Percentiles rank a stretch among this genome's conserved stretches.
These are phyloP conservation scores for Sibirionetta formosa DNA, from an alignment of 2,797 vertebrate genomes.

Conservation along the genomic window DNA sequence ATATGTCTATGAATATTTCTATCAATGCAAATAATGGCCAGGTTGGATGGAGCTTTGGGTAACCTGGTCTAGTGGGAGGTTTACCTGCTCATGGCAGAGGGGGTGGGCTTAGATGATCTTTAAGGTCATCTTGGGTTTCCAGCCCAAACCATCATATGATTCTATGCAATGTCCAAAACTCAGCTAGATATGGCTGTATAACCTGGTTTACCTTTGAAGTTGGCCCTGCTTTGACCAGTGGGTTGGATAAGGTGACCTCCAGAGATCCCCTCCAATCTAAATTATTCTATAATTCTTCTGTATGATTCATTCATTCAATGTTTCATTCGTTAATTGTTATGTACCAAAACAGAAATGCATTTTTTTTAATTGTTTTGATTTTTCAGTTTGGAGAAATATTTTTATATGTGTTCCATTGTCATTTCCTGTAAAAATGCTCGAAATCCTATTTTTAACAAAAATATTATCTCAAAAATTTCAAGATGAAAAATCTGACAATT, in stretches of 20 bases:
- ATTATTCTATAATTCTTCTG: background rate
- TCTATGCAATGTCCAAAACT: background rate
- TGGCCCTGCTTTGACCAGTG: background rate
- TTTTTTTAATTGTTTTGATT: background rate
- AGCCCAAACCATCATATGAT: no score
- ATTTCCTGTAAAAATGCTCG: background rate
- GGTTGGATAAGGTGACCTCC: background rate
- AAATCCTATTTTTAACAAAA: background rate
- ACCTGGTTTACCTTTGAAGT: background rate
- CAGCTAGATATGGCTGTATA: background rate
- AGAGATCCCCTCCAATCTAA: background rate
- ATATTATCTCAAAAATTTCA: background rate
- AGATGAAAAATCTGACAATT: background rate
- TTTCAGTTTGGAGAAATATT: background rate
- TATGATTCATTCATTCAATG: background rate
- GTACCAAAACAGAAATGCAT: background rate
- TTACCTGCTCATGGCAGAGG: no score
- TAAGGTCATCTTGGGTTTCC: no score
- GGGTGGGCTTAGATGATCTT: no score
- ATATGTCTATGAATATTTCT: background rate
- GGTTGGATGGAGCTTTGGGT: no score
- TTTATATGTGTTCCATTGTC: background rate
- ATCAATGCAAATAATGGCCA: background rate
- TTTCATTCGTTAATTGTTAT: background rate
- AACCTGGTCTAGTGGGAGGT: no score